Conservation (phyloP, 2,113 vertebrate genomes). For the Phycodurus eques region DNA sequence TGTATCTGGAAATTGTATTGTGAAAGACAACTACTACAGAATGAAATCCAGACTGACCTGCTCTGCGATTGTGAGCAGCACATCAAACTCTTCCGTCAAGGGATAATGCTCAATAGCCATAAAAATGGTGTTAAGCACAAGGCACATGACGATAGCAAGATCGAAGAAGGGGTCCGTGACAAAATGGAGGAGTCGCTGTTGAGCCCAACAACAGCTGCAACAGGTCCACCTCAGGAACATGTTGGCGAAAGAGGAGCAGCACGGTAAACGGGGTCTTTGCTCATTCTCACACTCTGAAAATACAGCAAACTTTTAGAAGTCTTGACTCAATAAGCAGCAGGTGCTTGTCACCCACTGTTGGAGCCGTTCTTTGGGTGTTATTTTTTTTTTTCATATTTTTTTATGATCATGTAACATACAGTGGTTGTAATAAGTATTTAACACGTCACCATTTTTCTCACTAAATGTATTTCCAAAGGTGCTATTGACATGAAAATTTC, state of each 20-base stretch:
- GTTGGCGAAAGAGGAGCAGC: slow-evolving; percentile 87
- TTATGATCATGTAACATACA: neutral
- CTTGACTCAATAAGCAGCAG: no score
- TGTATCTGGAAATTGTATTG: no score
- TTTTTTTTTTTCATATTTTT: no score
- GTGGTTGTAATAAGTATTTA: neutral
- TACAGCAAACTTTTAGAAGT: no score
- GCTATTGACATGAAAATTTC: no score
- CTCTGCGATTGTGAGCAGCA: slow-evolving; percentile 80
- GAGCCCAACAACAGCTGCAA: slow-evolving; percentile 77
- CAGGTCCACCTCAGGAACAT: slow-evolving; percentile 88
- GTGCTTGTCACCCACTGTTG: neutral
- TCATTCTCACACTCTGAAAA: slow-evolving; percentile 84
- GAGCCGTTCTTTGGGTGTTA: neutral
- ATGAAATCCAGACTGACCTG: slow-evolving; percentile 72
- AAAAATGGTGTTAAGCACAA: slow-evolving; percentile 93
- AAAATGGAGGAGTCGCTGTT: slow-evolving; percentile 76
- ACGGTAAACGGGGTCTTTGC: slow-evolving; percentile 82
- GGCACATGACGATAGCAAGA: slow-evolving; percentile 93
- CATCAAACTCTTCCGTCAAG: slow-evolving; percentile 81
- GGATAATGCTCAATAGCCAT: slow-evolving; percentile 99
- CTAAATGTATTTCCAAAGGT: no score
- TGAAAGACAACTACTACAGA: neutral
- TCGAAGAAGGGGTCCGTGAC: slow-evolving; percentile 97
- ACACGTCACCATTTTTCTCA: no score